Percentiles rank a stretch among this genome's conserved stretches.
Conservation (phyloP, 2,888 invertebrate genomes). For the Junonia oenone region DNA sequence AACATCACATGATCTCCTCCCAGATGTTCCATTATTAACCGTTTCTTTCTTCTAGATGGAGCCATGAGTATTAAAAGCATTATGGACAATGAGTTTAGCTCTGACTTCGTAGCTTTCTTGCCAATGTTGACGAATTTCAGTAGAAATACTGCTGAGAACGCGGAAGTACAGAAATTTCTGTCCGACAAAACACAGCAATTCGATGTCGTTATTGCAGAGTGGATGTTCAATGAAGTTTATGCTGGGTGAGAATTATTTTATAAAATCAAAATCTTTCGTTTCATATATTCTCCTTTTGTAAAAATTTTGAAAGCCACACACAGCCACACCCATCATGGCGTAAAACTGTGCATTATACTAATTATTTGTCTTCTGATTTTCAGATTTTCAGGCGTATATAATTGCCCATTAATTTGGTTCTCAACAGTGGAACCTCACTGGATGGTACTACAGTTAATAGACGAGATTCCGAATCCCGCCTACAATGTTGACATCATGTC, state of each 20-base stretch:
- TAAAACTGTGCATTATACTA: no score
- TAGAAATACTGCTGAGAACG: not conserved
- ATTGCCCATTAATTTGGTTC: conserved; percentile 33
- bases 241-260: conserved; percentile 46
- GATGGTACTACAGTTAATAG: conserved; percentile 42
- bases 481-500: conserved; percentile 39
- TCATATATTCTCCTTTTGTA: no score
- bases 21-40: no score
- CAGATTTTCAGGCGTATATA: conserved; percentile 27
- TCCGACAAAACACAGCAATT: conserved; percentile 39
- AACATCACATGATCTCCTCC: no score
- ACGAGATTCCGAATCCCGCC: conserved; percentile 47
- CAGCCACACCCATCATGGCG: no score
- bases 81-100: conserved; percentile 1
- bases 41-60: conserved; percentile 2
- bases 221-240: conserved; percentile 42
- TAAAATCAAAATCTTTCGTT: no score
- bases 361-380: no score
- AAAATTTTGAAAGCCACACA: not conserved
- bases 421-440: conserved; percentile 36
- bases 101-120: not conserved
- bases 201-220: conserved; percentile 43
- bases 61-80: conserved; percentile 3
- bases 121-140: conserved; percentile 2
- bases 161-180: conserved; percentile 35